Conservation (phyloP, 2,888 invertebrate species). For the Troides helena region DNA sequence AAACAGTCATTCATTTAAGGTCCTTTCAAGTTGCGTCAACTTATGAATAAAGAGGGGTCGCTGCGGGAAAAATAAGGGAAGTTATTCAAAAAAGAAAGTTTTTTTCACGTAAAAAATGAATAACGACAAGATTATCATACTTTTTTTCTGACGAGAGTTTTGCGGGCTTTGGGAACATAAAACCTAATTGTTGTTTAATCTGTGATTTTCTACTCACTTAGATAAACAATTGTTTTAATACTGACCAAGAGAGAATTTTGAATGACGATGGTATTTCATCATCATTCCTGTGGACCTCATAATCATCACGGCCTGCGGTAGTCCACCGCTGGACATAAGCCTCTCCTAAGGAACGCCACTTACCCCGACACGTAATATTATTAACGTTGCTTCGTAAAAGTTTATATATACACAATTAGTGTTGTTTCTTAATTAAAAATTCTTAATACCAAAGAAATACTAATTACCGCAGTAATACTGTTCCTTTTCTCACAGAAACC, state of each 20-base stretch:
- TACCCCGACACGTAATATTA: too few species aligned
- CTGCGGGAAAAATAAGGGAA: constrained; percentile 65
- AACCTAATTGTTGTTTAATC: constrained; percentile 40
- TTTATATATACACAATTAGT: too few species aligned
- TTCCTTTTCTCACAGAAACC: constrained; percentile 59
- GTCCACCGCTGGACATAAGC: too few species aligned
- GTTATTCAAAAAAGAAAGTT: constrained; percentile 72
- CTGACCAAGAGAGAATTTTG: constrained; percentile 49
- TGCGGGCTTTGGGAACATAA: constrained; percentile 49
- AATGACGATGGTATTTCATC: constrained; percentile 12
- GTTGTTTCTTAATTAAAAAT: background rate
- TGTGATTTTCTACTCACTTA: constrained; percentile 48
- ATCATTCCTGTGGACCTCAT: too few species aligned
- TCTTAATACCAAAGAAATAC: constrained; percentile 35
- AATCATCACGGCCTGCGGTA: too few species aligned
- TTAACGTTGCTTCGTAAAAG: too few species aligned
- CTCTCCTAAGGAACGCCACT: too few species aligned
- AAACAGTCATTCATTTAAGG: constrained; percentile 79
- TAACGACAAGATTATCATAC: constrained; percentile 68
- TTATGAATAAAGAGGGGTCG: constrained; percentile 76
- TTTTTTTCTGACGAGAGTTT: constrained; percentile 71
- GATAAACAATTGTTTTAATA: constrained; percentile 63
- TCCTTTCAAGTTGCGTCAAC: constrained; percentile 72
- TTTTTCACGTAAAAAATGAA: constrained; percentile 60
- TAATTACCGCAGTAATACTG: constrained; percentile 52